Conservation (phyloP, 2,888 invertebrate genomes). For the Agelastica alni region DNA sequence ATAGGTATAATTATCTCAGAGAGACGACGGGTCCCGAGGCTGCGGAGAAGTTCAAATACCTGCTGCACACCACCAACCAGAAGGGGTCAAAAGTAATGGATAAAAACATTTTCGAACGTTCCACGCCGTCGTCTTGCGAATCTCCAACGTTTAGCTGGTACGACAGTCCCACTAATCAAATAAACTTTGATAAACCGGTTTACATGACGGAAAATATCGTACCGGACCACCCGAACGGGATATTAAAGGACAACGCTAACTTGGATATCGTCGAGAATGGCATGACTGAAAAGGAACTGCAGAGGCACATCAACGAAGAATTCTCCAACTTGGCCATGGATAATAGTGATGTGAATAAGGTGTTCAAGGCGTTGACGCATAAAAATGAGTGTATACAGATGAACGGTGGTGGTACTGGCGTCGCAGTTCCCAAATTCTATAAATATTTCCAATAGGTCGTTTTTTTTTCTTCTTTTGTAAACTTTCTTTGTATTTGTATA, state of each 20-base stretch:
- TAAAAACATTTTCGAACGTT: constrained; percentile 40
- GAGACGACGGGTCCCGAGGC: constrained; percentile 62
- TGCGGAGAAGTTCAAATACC: constrained; percentile 61
- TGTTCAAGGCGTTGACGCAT: constrained; percentile 51
- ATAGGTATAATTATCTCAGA: constrained; percentile 61
- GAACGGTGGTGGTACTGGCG: constrained; percentile 52
- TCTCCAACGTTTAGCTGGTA: constrained; percentile 50
- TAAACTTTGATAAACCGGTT: constrained; percentile 52
- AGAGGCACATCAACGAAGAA: constrained; percentile 50
- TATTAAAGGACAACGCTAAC: constrained; percentile 9
- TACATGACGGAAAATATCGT: constrained; percentile 47
- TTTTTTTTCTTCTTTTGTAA: constrained; percentile 16
- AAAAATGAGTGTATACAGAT: constrained; percentile 47
- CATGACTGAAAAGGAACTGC: constrained; percentile 42
- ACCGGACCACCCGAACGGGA: constrained; percentile 21
- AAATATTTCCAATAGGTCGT: constrained; percentile 61
- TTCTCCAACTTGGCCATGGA: constrained; percentile 49
- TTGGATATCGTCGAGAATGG: constrained; percentile 22
- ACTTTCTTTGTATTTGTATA: constrained; percentile 28
- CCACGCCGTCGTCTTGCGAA: constrained; percentile 43
- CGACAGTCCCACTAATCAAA: constrained; percentile 51
- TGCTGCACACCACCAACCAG: constrained; percentile 47
- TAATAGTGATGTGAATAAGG: constrained; percentile 45
- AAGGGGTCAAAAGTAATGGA: constrained; percentile 42
- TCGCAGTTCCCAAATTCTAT: constrained; percentile 57